These are phyloP conservation scores for Grammomys dolichurus DNA, from an alignment of 2,113 vertebrate genomes.

Conservation along the genomic window DNA sequence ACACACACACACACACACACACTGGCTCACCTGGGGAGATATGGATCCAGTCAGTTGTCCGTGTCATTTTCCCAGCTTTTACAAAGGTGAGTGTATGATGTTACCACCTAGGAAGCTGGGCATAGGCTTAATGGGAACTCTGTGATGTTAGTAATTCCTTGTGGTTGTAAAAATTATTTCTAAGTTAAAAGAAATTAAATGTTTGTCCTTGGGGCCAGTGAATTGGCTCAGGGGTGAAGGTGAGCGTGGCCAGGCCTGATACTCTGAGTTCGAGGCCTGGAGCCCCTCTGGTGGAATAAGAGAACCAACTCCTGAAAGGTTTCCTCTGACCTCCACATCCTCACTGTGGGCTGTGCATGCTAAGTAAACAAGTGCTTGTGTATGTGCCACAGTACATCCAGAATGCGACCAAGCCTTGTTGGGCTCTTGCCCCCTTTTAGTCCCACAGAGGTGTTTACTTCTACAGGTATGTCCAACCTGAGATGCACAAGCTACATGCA, in stretches of 20 bases:
- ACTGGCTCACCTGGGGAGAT: no score
- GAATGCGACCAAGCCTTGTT: neutral
- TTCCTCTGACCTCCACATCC: neutral
- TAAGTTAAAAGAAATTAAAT: neutral
- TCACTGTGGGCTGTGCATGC: neutral
- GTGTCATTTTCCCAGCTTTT: neutral
- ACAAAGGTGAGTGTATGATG: no score
- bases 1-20: neutral
- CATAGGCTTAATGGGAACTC: neutral
- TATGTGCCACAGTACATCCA: neutral
- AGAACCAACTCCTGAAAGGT: neutral
- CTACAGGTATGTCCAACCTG: neutral
- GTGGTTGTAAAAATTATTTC: neutral
- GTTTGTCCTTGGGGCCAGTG: neutral
- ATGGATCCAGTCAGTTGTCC: accelerated
- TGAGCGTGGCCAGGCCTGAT: neutral
- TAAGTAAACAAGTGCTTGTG: neutral
- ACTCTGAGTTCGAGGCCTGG: neutral
- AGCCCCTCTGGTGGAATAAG: neutral
- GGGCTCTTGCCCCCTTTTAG: neutral
- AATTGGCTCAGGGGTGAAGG: neutral
- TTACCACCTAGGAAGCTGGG: accelerated
- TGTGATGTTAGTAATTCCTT: neutral
- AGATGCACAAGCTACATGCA: neutral
- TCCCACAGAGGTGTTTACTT: neutral